phyloP scores from a whole-genome alignment of 2,797 vertebrate genomes.

The Sarcoramphus papa region DNA sequence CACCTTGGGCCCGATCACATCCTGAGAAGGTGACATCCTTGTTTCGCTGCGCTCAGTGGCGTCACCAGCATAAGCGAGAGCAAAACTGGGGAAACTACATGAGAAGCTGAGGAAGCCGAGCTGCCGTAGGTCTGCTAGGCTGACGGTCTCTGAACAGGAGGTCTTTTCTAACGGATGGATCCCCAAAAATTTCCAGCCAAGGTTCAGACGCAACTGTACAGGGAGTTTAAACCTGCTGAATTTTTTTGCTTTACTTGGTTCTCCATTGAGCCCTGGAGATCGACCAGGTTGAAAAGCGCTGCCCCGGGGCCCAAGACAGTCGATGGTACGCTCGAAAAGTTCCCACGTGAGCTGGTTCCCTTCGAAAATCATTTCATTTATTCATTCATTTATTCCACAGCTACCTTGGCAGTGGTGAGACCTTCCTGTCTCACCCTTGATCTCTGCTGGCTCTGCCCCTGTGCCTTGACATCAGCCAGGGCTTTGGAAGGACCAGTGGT shows the following conservation, averaged over 20 bases:
- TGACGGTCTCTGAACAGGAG: not conserved
- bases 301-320: not conserved
- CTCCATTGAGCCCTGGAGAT: not conserved
- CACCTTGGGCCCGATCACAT: not conserved
- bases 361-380: accelerated
- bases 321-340: accelerated
- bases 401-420: not conserved
- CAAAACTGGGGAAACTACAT: not conserved
- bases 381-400: not conserved
- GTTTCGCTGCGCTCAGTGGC: accelerated
- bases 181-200: no score
- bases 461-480: not conserved
- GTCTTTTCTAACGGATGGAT: not conserved
- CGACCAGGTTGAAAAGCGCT: not conserved
- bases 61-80: not conserved
- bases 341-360: not conserved
- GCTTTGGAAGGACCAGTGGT: not conserved
- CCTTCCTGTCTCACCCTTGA: not conserved
- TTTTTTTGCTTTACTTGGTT: not conserved
- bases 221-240: not conserved
- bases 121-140: not conserved
- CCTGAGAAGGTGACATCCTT: not conserved
- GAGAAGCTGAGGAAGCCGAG: no score
- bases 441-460: not conserved
- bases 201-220: not conserved